phyloP scores from a whole-genome alignment of 2,888 invertebrate genomes.

The Acheta domesticus region DNA sequence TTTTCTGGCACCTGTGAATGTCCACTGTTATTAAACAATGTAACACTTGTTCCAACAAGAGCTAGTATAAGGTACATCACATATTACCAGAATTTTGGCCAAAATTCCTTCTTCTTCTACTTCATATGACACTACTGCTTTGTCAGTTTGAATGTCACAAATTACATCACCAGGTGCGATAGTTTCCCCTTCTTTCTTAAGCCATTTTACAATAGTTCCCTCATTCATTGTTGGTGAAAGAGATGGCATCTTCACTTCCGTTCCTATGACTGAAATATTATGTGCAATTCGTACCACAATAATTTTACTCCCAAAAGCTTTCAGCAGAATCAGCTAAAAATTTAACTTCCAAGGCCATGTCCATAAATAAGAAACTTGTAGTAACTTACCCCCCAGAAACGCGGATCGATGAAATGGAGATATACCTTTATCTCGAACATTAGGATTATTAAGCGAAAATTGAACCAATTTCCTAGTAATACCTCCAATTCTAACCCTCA shows the following conservation, averaged over 20 bases:
- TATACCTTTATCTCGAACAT: slow-evolving; percentile 30
- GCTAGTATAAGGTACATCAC: neutral
- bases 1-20: slow-evolving; percentile 50
- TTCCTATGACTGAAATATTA: slow-evolving; percentile 45
- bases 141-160: slow-evolving; percentile 65
- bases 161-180: slow-evolving; percentile 58
- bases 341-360: neutral
- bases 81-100: slow-evolving; percentile 58
- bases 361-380: neutral
- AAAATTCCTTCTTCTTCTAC: slow-evolving; percentile 58
- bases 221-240: slow-evolving; percentile 62
- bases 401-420: slow-evolving; percentile 33
- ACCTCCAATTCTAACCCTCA: slow-evolving; percentile 33
- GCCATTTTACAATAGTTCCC: slow-evolving; percentile 58
- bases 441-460: slow-evolving; percentile 28
- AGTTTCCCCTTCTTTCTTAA: slow-evolving; percentile 56
- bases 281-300: neutral
- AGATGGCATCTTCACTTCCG: slow-evolving; percentile 55
- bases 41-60: neutral
- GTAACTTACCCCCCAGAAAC: slow-evolving; percentile 31
- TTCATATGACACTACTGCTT: slow-evolving; percentile 60
- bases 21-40: neutral
- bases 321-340: neutral
- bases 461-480: slow-evolving; percentile 31
- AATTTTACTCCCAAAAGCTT: neutral